Evolutionary conservation across 1,140 invertebrate genomes (phyloP).

Genomic region (Formica exsecta): DNA sequence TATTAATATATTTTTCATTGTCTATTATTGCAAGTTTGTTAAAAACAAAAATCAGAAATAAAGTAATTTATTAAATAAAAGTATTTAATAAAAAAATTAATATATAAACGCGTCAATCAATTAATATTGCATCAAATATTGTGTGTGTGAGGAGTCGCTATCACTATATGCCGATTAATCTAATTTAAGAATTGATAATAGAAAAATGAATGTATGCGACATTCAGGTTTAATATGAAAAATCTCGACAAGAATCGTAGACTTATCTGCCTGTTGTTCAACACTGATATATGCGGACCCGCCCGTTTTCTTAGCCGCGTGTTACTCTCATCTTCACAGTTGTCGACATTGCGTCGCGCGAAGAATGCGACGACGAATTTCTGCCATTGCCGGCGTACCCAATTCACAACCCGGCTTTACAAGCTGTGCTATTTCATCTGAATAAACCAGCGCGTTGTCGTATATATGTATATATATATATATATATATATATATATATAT

Average conservation of each 20-base stretch:
- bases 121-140: not conserved
- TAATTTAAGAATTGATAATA: not conserved
- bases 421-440: slow-evolving; percentile 63
- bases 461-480: no score
- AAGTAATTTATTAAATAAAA: no score
- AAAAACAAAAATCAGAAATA: no score
- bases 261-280: slow-evolving; percentile 17
- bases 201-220: not conserved
- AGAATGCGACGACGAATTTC: slow-evolving; percentile 32
- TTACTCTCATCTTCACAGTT: slow-evolving; percentile 19
- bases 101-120: not conserved
- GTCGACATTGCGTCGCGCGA: slow-evolving; percentile 3
- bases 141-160: not conserved
- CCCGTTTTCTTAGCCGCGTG: slow-evolving; percentile 15
- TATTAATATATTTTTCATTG: no score
- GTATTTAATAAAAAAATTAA: not conserved
- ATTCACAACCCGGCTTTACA: slow-evolving; percentile 6
- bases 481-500: no score
- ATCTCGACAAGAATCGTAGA: not conserved
- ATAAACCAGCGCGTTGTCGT: slow-evolving; percentile 37
- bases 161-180: not conserved
- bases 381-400: not conserved
- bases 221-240: not conserved
- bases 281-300: not conserved
- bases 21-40: no score